Percentiles rank a stretch among this genome's conserved stretches.
Conservation (phyloP, 2,113 vertebrate species). For the Lophius piscatorius region DNA sequence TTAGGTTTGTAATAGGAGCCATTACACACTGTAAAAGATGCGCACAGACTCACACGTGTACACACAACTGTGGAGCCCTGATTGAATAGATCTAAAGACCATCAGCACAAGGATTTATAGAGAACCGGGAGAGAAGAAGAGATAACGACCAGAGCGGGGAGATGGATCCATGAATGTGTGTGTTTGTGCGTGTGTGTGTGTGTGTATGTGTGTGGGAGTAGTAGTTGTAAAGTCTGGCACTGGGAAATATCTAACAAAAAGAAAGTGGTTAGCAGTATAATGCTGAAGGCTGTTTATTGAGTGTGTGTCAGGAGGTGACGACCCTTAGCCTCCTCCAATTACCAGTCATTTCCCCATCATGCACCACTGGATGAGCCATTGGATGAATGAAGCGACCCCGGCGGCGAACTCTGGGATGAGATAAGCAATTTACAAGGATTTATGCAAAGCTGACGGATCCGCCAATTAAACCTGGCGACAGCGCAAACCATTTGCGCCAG, state of each 20-base stretch:
- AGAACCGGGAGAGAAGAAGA: too few relatives aligned
- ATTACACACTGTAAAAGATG: too few relatives aligned
- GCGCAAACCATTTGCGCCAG: conserved; percentile 62
- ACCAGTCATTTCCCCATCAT: conserved; percentile 68
- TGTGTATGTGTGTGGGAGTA: too few relatives aligned
- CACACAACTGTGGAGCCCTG: too few relatives aligned
- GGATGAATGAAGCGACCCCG: conserved; percentile 53
- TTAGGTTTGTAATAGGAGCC: too few relatives aligned
- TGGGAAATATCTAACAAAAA: conserved; percentile 13
- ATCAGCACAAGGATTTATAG: too few relatives aligned
- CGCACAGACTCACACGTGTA: too few relatives aligned
- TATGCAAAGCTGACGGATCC: conserved; percentile 76
- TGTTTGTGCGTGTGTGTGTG: neutral
- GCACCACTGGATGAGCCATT: conserved; percentile 53
- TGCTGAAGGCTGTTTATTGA: conserved; percentile 66
- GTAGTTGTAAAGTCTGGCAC: conserved; percentile 31
- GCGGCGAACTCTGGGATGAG: conserved; percentile 57
- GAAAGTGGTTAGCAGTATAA: conserved; percentile 21
- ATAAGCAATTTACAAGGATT: conserved; percentile 75
- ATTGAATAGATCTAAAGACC: too few relatives aligned
- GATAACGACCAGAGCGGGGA: too few relatives aligned
- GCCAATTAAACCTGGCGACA: conserved; percentile 69
- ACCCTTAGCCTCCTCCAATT: conserved; percentile 71
- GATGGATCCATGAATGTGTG: too few relatives aligned
- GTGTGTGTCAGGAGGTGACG: conserved; percentile 63